Evolutionary conservation across 2,888 invertebrate genomes (phyloP).

Genomic region (Teinopalpus imperialis): DNA sequence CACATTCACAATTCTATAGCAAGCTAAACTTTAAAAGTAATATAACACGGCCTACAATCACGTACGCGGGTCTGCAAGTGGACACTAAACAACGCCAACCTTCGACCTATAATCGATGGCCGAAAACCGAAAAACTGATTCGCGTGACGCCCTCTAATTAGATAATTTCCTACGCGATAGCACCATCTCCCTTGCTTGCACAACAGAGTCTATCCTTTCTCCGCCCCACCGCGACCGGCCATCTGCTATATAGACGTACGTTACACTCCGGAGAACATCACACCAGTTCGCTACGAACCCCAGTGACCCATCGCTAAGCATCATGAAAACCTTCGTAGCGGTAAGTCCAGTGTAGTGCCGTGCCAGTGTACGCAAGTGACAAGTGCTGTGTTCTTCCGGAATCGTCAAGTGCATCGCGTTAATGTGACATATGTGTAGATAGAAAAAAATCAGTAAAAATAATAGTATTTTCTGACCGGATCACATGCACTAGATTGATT

Average conservation of each 20-base stretch:
- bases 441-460: too few species aligned
- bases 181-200: constrained; percentile 76
- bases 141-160: constrained; percentile 70
- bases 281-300: constrained; percentile 70
- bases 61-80: neutral
- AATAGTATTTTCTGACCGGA: constrained; percentile 6
- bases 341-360: constrained; percentile 70
- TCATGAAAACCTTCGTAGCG: constrained; percentile 80
- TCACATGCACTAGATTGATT: constrained; percentile 22
- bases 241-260: constrained; percentile 68
- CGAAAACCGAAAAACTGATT: constrained; percentile 49
- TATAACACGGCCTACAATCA: neutral
- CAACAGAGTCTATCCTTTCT: constrained; percentile 75
- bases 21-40: too few species aligned
- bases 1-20: too few species aligned
- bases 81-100: constrained; percentile 32
- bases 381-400: constrained; percentile 71
- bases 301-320: constrained; percentile 76
- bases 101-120: constrained; percentile 47
- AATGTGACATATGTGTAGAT: constrained; percentile 18
- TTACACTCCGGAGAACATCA: constrained; percentile 57
- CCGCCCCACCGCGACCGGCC: constrained; percentile 68
- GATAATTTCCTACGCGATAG: constrained; percentile 64
- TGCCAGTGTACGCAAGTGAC: constrained; percentile 54
- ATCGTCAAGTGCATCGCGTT: constrained; percentile 48